Conservation (phyloP, 1,140 invertebrate species). For the Dreissena rostriformis region DNA sequence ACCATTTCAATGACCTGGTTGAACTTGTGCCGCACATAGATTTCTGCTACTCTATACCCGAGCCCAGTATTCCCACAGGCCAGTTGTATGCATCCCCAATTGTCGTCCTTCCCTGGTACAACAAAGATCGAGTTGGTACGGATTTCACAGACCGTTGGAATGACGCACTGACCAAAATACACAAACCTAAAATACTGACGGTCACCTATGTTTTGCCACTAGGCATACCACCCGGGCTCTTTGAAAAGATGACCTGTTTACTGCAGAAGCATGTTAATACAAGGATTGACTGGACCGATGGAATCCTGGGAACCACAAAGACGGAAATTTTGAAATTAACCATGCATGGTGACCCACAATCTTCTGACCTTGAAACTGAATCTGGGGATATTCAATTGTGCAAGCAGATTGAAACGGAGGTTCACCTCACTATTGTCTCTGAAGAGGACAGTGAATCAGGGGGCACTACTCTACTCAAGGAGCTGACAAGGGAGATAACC, state of each 20-base stretch:
- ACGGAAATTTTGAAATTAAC: slow-evolving; percentile 59
- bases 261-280: slow-evolving; percentile 72
- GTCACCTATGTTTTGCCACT: slow-evolving; percentile 69
- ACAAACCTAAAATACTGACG: slow-evolving; percentile 61
- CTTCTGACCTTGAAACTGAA: background rate
- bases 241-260: slow-evolving; percentile 67
- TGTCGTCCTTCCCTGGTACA: slow-evolving; percentile 78
- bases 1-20: slow-evolving; percentile 69
- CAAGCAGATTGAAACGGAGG: background rate
- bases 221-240: slow-evolving; percentile 67
- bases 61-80: slow-evolving; percentile 72
- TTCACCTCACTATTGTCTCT: slow-evolving; percentile 21
- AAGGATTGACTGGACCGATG: slow-evolving; percentile 75
- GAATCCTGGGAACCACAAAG: slow-evolving; percentile 71
- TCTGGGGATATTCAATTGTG: slow-evolving; percentile 14
- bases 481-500: slow-evolving; percentile 66
- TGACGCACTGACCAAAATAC: slow-evolving; percentile 31
- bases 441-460: slow-evolving; percentile 38
- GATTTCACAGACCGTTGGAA: slow-evolving; percentile 70
- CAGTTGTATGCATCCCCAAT: slow-evolving; percentile 67
- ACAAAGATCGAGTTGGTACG: slow-evolving; percentile 59
- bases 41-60: slow-evolving; percentile 75
- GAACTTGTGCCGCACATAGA: slow-evolving; percentile 74
- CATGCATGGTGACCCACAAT: slow-evolving; percentile 58
- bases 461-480: slow-evolving; percentile 52